Evolutionary conservation across 2,797 vertebrate genomes (phyloP).

Genomic region (Tadarida brasiliensis): DNA sequence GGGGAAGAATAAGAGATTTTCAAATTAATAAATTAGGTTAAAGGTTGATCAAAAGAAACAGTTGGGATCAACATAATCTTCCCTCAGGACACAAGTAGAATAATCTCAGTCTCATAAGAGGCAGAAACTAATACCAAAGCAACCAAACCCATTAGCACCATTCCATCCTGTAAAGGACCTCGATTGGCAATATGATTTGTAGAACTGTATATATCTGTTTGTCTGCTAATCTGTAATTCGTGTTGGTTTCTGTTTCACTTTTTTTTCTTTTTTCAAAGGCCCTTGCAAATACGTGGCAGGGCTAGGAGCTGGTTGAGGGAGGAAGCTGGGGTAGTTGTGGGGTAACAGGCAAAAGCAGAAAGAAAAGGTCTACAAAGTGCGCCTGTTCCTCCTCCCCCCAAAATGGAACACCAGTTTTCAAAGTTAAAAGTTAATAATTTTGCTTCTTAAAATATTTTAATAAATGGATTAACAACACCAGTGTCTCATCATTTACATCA

Average conservation of each 20-base stretch:
- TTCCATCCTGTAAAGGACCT: constrained; percentile 53
- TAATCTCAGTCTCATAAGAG: constrained; percentile 53
- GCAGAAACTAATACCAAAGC: constrained; percentile 62
- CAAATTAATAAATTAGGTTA: constrained; percentile 54
- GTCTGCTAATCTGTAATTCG: constrained; percentile 64
- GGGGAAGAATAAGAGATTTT: constrained; percentile 41
- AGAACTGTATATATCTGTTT: constrained; percentile 55
- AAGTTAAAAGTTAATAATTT: constrained; percentile 52
- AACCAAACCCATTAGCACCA: constrained; percentile 60
- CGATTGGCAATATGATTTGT: constrained; percentile 57
- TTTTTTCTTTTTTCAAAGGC: constrained; percentile 52
- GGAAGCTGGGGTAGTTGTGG: constrained; percentile 56
- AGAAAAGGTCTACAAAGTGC: constrained; percentile 67
- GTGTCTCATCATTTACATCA: constrained; percentile 55
- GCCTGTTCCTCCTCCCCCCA: constrained; percentile 64
- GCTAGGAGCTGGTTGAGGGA: constrained; percentile 62
- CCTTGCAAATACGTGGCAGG: constrained; percentile 73
- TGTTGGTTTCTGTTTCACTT: constrained; percentile 55
- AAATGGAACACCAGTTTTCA: constrained; percentile 73
- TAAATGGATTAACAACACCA: constrained; percentile 75
- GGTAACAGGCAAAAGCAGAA: constrained; percentile 57
- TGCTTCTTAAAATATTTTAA: constrained; percentile 82
- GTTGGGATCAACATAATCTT: background rate
- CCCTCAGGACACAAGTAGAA: background rate
- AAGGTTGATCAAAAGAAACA: constrained; percentile 53